Conservation (phyloP, 2,888 invertebrate genomes). For the Brenthis daphne region DNA sequence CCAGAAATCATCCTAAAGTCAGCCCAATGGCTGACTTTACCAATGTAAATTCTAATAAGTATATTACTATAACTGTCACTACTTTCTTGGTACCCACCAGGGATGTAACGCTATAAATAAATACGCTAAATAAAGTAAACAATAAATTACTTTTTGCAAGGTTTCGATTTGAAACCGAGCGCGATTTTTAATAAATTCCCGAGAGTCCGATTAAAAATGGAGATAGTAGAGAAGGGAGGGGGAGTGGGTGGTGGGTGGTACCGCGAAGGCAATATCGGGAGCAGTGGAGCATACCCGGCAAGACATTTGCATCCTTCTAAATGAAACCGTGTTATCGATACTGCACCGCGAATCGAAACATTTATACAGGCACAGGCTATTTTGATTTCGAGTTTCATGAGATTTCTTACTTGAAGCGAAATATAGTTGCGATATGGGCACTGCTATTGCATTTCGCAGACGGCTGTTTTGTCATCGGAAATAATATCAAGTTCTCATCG, state of each 20-base stretch:
- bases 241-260: conserved; percentile 37
- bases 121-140: conserved; percentile 9
- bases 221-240: conserved; percentile 59
- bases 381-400: conserved; percentile 32
- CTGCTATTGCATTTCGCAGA: conserved; percentile 10
- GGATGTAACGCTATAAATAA: neutral
- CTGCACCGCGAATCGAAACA: conserved; percentile 53
- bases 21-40: too few relatives aligned
- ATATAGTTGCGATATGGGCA: conserved; percentile 28
- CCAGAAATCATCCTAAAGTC: too few relatives aligned
- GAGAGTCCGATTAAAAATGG: conserved; percentile 66
- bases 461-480: conserved; percentile 22
- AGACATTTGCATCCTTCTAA: conserved; percentile 69
- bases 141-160: conserved; percentile 30
- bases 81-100: too few relatives aligned
- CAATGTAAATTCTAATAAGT: too few relatives aligned
- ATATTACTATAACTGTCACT: too few relatives aligned
- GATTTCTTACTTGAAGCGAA: conserved; percentile 27
- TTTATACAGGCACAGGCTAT: conserved; percentile 35
- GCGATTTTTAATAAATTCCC: conserved; percentile 67
- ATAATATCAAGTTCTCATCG: conserved; percentile 25
- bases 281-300: conserved; percentile 58
- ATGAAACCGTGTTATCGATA: conserved; percentile 63
- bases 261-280: conserved; percentile 63
- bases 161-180: conserved; percentile 29